phyloP scores from a whole-genome alignment of 35 echinoderm and acorn worm species.

The Nesometra sesokonis region DNA sequence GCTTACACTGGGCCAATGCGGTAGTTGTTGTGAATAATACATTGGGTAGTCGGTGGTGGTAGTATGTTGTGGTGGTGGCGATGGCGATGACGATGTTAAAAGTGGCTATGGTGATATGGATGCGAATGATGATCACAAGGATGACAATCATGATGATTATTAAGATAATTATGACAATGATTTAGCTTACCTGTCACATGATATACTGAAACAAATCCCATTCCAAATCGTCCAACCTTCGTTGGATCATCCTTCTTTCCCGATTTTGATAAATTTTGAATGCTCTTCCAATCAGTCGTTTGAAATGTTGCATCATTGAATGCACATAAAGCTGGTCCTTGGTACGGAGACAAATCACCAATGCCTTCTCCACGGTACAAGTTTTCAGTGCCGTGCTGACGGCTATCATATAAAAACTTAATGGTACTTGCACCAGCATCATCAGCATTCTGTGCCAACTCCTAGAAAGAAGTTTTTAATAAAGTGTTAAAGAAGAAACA shows the following conservation, averaged over 20 bases:
- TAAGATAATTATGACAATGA: too few species aligned
- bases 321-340: constrained; percentile 63
- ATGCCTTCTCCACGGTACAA: constrained; percentile 4
- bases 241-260: constrained; percentile 49
- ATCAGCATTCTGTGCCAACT: constrained; percentile 67
- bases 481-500: too few species aligned
- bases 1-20: too few species aligned
- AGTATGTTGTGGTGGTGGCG: too few species aligned
- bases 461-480: neutral
- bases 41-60: too few species aligned
- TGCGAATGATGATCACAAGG: too few species aligned
- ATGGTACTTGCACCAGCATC: constrained; percentile 64
- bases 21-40: too few species aligned
- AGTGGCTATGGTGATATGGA: too few species aligned
- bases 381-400: constrained; percentile 16
- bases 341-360: neutral
- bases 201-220: constrained; percentile 89
- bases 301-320: constrained; percentile 69
- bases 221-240: constrained; percentile 92
- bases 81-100: too few species aligned
- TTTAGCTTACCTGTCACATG: constrained; percentile 60
- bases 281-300: constrained; percentile 50
- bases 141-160: too few species aligned
- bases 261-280: constrained; percentile 57
- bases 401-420: constrained; percentile 62